phyloP scores from a whole-genome alignment of 2,888 invertebrate genomes.

The Ischnura elegans region DNA sequence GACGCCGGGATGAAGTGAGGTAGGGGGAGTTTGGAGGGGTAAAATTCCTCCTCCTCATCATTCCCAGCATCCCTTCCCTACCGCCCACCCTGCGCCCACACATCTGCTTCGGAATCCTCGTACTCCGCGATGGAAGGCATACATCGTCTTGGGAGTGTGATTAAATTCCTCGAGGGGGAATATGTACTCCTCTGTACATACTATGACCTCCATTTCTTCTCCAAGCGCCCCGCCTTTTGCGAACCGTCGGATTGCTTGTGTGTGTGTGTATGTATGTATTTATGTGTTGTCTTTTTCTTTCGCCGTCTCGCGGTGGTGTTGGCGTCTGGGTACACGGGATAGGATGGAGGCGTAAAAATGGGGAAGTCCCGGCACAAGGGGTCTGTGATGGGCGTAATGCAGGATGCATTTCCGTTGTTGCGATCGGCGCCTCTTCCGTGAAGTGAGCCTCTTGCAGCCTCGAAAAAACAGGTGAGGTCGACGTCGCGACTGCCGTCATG shows the following conservation, averaged over 20 bases:
- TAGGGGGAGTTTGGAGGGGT: not conserved
- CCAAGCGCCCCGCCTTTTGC: too few relatives aligned
- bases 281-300: constrained; percentile 8
- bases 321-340: too few relatives aligned
- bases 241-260: not conserved
- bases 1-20: not conserved
- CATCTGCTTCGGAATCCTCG: not conserved
- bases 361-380: not conserved
- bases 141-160: constrained; percentile 24
- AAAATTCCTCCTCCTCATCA: not conserved
- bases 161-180: constrained; percentile 35
- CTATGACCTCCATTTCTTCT: constrained; percentile 9
- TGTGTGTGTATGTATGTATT: too few relatives aligned
- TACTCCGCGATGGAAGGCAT: not conserved
- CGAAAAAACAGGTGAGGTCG: not conserved
- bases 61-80: not conserved
- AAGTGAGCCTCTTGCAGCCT: not conserved
- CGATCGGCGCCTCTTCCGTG: not conserved
- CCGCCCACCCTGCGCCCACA: not conserved
- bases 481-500: not conserved
- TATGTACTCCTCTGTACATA: not conserved
- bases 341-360: not conserved
- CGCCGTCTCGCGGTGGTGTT: not conserved
- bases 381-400: not conserved
- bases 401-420: not conserved